phyloP scores from a whole-genome alignment of 2,797 vertebrate species.

The Hipposideros larvatus region DNA sequence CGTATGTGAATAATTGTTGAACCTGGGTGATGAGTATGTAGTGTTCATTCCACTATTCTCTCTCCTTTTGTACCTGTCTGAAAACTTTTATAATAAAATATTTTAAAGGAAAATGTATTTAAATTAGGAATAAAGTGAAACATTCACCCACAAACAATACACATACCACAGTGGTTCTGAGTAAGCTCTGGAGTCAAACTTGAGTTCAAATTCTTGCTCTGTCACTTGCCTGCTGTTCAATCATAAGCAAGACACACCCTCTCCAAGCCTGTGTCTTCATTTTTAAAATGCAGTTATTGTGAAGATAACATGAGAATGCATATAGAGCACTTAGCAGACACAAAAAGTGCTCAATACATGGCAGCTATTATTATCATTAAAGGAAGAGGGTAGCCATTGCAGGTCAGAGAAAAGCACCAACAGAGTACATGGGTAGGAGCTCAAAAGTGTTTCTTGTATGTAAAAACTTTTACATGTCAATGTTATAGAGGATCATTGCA shows the following conservation, averaged over 20 bases:
- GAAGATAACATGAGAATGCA: not conserved
- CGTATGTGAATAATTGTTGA: conserved; percentile 13
- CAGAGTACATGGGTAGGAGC: not conserved
- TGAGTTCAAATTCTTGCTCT: conserved; percentile 48
- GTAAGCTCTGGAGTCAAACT: conserved; percentile 43
- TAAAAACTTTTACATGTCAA: conserved; percentile 46
- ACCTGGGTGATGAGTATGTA: not conserved
- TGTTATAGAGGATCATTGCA: not conserved
- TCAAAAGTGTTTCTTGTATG: conserved; percentile 40
- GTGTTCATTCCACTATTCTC: not conserved
- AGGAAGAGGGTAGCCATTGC: no score
- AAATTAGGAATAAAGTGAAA: conserved; percentile 35
- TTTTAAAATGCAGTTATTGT: conserved; percentile 31
- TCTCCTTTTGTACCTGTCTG: not conserved
- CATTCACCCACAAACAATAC: conserved; percentile 4
- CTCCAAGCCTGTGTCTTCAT: not conserved
- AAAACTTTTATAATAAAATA: conserved; percentile 28
- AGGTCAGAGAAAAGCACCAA: no score
- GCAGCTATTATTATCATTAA: conserved; percentile 7
- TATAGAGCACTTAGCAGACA: not conserved
- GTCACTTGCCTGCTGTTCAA: conserved; percentile 23
- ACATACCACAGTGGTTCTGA: not conserved
- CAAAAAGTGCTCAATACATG: conserved; percentile 30
- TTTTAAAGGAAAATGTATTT: conserved; percentile 53
- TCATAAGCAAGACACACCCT: conserved; percentile 56